A percentile compares a stretch with the other conserved stretches of the same genome.
These are phyloP conservation scores for Melipona quadrifasciata DNA, from an alignment of 1,140 invertebrate genomes.

Conservation along the genomic window DNA sequence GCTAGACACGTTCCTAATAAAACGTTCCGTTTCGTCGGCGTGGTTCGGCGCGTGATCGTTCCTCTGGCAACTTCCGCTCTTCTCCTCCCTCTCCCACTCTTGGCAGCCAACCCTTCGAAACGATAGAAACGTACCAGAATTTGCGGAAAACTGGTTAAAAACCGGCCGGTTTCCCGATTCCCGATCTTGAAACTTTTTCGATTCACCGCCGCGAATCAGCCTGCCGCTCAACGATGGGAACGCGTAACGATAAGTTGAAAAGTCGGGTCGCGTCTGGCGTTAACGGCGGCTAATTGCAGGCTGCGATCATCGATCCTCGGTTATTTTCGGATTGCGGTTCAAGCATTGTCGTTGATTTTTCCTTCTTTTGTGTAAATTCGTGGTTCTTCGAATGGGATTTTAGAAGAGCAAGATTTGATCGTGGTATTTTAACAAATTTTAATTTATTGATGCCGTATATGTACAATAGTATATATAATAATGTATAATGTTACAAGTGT, in stretches of 20 bases:
- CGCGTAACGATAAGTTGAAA: conserved; percentile 10
- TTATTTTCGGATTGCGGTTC: neutral
- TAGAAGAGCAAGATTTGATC: too few relatives aligned
- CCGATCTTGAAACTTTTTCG: conserved; percentile 30
- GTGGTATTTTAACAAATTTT: too few relatives aligned
- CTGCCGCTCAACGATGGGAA: neutral
- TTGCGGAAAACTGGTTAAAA: conserved; percentile 14
- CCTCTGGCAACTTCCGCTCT: neutral
- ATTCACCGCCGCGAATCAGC: neutral
- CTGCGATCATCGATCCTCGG: neutral
- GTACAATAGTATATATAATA: too few relatives aligned
- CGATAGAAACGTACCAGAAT: conserved; percentile 24
- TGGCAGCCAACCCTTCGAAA: neutral
- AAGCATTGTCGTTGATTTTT: too few relatives aligned
- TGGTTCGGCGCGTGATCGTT: neutral
- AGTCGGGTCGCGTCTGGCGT: neutral
- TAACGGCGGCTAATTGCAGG: neutral
- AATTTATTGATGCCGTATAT: too few relatives aligned
- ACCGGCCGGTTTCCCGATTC: neutral
- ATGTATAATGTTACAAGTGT: too few relatives aligned
- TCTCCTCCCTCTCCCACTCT: too few relatives aligned
- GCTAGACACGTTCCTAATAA: conserved; percentile 33
- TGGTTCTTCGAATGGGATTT: too few relatives aligned
- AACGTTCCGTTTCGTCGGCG: conserved; percentile 27
- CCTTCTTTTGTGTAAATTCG: too few relatives aligned